Base-by-base conservation (phyloP, 2,888 invertebrate species). In the Philhelius pedissequus region DNA sequence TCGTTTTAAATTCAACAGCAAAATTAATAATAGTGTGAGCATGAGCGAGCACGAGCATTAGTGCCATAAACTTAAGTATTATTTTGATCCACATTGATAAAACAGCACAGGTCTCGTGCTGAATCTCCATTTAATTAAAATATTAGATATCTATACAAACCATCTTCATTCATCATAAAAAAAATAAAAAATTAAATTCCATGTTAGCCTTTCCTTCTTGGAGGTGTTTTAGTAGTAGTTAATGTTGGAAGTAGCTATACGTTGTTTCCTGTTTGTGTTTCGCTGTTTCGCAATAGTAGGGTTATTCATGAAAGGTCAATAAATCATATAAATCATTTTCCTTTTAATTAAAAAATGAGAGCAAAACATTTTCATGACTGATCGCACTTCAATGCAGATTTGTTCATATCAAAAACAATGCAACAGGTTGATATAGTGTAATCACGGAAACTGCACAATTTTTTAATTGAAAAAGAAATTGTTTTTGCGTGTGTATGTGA, bases 71-170 rank as follows among this genome's bases (percentile, higher is more conserved):
- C 11, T 32, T 25, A 25, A 5, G 32, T 32, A 32, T 35, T 35
- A 13, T 38, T 15, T 40, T 40, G 3, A 40, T 7, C n/a, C 15
- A 35, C 13, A 56, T 56, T 20, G 56, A 56, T 56, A 35, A 9
- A 60, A 60, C 25, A 38, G 1, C 7, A 20, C 20, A 60, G n/a
- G n/a, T 38, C 9, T 40, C 60, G 60, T 60, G 60, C 15, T 27
- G 5, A 60, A 40, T 40, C 60, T 40, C 27, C 60, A 60, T 60
- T 60, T 40, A 40, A 40, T 60, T 25, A 27, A 40, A 60, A 40
- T 32, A n/a, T 40, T 15, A 11, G 40, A 2, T 25, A 60, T 18
- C 15, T 4, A 25, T n/a, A n/a, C n/a, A 35, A 25, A 40, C 38
- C 25, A 15, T 38, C 40, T 40, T 15, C 15, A 40, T 15, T 25